Evolutionary conservation across 2,888 invertebrate genomes (phyloP).

Genomic region (Stenotaenia linearis): DNA sequence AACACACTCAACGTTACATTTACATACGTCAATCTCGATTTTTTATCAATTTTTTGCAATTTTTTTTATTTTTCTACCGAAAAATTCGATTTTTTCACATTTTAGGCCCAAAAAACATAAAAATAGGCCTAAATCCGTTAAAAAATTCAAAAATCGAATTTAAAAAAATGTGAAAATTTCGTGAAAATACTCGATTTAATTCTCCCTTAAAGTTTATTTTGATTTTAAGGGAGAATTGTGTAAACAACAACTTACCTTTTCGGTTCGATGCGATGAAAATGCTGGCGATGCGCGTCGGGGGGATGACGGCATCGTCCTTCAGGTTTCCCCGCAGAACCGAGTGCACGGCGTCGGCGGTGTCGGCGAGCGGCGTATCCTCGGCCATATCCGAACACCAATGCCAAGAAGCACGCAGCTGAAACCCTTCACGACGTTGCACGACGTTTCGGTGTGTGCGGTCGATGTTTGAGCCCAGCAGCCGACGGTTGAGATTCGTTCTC

Average conservation of each 20-base stretch:
- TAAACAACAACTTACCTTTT: conserved; percentile 34
- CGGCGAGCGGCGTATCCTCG: not conserved
- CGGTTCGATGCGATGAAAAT: conserved; percentile 37
- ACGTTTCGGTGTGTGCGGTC: conserved; percentile 6
- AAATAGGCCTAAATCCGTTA: no score
- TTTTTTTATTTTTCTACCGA: no score
- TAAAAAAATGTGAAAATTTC: no score
- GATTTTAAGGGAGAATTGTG: no score
- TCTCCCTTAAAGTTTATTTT: no score
- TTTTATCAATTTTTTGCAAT: no score
- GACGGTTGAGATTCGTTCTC: not conserved
- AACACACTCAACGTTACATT: not conserved
- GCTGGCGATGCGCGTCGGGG: conserved; percentile 38
- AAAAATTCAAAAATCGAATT: no score
- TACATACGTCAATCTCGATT: not conserved
- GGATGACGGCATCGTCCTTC: conserved; percentile 38
- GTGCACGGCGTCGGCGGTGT: conserved; percentile 37
- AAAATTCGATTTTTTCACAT: no score
- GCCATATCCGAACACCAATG: conserved; percentile 15
- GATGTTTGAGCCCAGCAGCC: not conserved
- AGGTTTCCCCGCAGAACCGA: conserved; percentile 39
- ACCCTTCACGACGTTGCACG: not conserved
- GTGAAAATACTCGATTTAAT: no score
- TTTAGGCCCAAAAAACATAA: no score
- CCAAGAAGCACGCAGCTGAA: not conserved